Percentiles rank a stretch among this genome's conserved stretches.
Conservation (phyloP, 2,888 invertebrate genomes). For the Rhagonycha fulva region DNA sequence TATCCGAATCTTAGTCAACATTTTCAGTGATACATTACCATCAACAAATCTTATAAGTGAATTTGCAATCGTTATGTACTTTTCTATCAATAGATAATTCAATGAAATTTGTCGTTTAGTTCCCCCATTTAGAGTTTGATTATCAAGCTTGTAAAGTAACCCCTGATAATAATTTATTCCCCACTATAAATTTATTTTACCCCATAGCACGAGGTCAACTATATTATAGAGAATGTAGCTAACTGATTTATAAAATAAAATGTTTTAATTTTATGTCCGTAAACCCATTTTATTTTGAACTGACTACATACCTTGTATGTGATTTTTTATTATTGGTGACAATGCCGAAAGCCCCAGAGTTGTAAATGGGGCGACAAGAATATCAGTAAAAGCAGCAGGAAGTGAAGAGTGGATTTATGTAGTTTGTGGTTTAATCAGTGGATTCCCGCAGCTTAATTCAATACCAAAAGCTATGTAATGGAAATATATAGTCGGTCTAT, state of each 20-base stretch:
- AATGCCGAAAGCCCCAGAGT: conserved; percentile 8
- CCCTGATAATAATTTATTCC: conserved; percentile 36
- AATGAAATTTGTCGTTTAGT: conserved; percentile 41
- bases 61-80: conserved; percentile 38
- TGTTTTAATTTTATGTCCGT: not conserved
- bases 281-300: not conserved
- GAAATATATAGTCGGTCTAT: conserved; percentile 22
- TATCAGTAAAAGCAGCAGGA: conserved; percentile 4
- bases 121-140: conserved; percentile 36
- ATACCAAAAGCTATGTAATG: conserved; percentile 23
- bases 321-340: not conserved
- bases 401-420: conserved; percentile 22
- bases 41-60: conserved; percentile 28
- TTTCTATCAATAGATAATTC: conserved; percentile 37
- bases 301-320: not conserved
- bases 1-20: conserved; percentile 15
- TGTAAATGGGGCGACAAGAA: conserved; percentile 8
- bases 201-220: conserved; percentile 9
- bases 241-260: not conserved
- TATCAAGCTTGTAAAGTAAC: conserved; percentile 31
- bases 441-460: conserved; percentile 31
- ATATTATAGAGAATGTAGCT: conserved; percentile 1
- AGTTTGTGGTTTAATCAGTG: conserved; percentile 31
- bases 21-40: not conserved
- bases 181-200: conserved; percentile 15